Conservation (phyloP, 2,113 vertebrate species). For the Calcarius ornatus region DNA sequence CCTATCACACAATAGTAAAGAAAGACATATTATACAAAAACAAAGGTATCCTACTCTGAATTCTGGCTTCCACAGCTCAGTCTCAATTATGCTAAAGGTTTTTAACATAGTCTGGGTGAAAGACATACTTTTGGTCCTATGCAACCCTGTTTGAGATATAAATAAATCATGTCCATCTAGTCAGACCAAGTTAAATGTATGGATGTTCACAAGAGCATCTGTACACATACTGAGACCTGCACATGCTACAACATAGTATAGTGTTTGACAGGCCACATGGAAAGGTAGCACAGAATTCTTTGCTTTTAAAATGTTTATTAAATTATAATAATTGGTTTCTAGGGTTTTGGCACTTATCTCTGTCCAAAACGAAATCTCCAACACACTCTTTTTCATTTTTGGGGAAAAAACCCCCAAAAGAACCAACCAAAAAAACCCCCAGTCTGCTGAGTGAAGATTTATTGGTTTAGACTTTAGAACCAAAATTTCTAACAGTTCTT, state of each 20-base stretch:
- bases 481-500: conserved; percentile 12
- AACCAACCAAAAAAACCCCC: not conserved
- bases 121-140: not conserved
- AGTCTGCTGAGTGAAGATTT: conserved; percentile 31
- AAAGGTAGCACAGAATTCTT: not conserved
- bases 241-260: not conserved
- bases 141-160: not conserved
- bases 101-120: not conserved
- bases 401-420: not conserved
- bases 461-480: conserved; percentile 45
- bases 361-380: conserved; percentile 19
- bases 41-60: fast-evolving
- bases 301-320: conserved; percentile 6
- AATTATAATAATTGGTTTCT: conserved; percentile 25
- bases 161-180: not conserved
- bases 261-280: not conserved
- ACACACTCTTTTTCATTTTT: not conserved
- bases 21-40: not conserved
- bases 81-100: not conserved
- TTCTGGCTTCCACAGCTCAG: not conserved
- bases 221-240: not conserved
- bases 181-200: not conserved
- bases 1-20: not conserved
- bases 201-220: not conserved
- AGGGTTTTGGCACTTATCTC: not conserved